Evolutionary conservation across 2,797 vertebrate genomes (phyloP), one percentile per base, ranked within the genome.

Genomic region (Amblyraja radiata): DNA sequence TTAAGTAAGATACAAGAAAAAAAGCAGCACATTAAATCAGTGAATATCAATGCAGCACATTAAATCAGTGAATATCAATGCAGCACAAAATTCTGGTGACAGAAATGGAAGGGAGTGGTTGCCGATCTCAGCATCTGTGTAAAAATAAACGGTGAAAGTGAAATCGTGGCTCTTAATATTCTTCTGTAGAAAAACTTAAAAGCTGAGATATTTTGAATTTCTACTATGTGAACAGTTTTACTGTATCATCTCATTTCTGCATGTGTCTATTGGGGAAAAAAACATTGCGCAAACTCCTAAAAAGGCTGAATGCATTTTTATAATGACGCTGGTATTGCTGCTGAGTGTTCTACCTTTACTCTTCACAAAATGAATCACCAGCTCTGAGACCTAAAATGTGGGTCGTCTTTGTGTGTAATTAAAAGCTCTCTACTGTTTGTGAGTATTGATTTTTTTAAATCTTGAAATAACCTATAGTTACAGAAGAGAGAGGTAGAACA

Each of bases 401-500:
- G n/a, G 54, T 76, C 39, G 16, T 76, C 10, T 73, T 91, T 28
- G 25, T 58, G 21, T 16, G 39, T 92, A n/a, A 92, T 92, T 73
- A 71, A 74, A 25, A 74, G 68, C 13, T 25, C 71, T 16, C 68
- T 25, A n/a, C 14, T 92, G 16, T 68, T 68, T 88, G 71, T 92
- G 71, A 92, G 58, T 91, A 74, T 91, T 91, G 36, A 74, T 54
- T 54, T 54, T 54, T 68, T 68, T 25, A 32, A 68, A 68, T 16
- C 25, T 68, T 36, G 84, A 91, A 54, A 74, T 21, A 6, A 76
- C 16, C 39, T 76, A 39, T 54, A 14, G 8, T 13, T 76, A 9
- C 28, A 91, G 71, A 73, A 74, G 71, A 63, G n/a, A 68, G 61
- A 88, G 58, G 58, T 88, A 65, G 65, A 88, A 65, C 61, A 88